phyloP scores from a whole-genome alignment of 1,140 invertebrate genomes.

The Drosophila ogumai region DNA sequence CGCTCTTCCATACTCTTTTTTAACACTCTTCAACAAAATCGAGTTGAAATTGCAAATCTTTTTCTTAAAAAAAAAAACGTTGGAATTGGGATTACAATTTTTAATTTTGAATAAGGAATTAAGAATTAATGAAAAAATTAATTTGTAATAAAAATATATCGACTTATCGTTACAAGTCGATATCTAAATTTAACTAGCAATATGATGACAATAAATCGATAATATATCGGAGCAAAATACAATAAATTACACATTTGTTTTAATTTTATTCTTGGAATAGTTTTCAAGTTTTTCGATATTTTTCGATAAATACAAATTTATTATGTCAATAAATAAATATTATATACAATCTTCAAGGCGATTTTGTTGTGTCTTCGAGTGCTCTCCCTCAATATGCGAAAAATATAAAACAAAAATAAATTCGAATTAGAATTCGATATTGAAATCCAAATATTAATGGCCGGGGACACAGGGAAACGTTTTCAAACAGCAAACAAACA shows the following conservation, averaged over 20 bases:
- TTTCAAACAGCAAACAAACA: slow-evolving; percentile 50
- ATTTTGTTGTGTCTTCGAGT: background rate
- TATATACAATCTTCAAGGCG: background rate
- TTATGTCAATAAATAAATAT: background rate
- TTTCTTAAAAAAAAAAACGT: background rate
- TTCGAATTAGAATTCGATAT: slow-evolving; percentile 12
- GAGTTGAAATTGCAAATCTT: background rate
- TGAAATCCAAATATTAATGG: slow-evolving; percentile 14
- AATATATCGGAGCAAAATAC: no score
- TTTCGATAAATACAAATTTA: background rate
- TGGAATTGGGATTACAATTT: background rate
- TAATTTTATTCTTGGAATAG: background rate
- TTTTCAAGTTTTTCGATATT: background rate
- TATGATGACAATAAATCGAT: no score
- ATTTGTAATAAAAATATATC: background rate
- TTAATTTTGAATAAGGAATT: background rate
- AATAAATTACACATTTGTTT: no score
- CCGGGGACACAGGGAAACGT: slow-evolving; percentile 29
- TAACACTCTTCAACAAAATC: slow-evolving; percentile 3
- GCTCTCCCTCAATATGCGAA: slow-evolving; percentile 21
- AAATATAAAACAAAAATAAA: slow-evolving; percentile 14
- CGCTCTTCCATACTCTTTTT: slow-evolving; percentile 17
- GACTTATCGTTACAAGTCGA: no score
- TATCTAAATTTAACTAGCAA: no score
- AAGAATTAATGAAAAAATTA: background rate